Base-by-base conservation (phyloP, 2,888 invertebrate species). In the Scrobipalpa atriplicella region DNA sequence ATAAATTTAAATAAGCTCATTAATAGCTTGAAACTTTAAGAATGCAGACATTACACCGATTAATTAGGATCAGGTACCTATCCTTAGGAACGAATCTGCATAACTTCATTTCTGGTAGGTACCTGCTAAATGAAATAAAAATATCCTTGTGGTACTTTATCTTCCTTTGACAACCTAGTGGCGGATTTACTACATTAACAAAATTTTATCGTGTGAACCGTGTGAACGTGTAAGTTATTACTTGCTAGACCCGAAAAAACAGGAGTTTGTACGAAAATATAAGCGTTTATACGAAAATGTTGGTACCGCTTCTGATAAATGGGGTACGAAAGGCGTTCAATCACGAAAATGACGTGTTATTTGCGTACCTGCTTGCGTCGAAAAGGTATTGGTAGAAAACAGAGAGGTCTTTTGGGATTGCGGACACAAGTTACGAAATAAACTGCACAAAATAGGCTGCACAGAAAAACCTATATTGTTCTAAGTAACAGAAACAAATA, bases 291-390 rank as follows among this genome's bases (percentile, higher is more conserved):
- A 47, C 13, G 21, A 29, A 21, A 62, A 62, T 62, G 21, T 62
- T 62, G 47, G 21, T 13, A 21, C 43, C 47, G 29, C 19, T 43
- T 54, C 36, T 58, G 66, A 66, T 66, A 66, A 63, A 66, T 66
- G 47, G 39, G 63, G 43, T 58, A 62, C 38, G 21, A 58, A 52
- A 52, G n/a, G 56, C 63, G 58, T 63, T 63, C 66, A 66, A 63
- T 66, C 63, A 58, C 63, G 38, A 6, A 62, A 62, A 66, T 66
- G 66, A 62, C 66, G 38, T 29, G 54, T n/a, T 62, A 62, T 62
- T 47, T 62, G 38, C 38, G 58, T 36, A 51, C 47, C 29, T 29
- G 21, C 47, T 47, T 62, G 47, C 62, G 47, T 47, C 21, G 5
- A 13, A 47, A 47, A 58, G 47, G 47, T 43, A 47, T 58, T 58